Conservation (phyloP, 2,888 invertebrate genomes). For the Drosophila phalerata region DNA sequence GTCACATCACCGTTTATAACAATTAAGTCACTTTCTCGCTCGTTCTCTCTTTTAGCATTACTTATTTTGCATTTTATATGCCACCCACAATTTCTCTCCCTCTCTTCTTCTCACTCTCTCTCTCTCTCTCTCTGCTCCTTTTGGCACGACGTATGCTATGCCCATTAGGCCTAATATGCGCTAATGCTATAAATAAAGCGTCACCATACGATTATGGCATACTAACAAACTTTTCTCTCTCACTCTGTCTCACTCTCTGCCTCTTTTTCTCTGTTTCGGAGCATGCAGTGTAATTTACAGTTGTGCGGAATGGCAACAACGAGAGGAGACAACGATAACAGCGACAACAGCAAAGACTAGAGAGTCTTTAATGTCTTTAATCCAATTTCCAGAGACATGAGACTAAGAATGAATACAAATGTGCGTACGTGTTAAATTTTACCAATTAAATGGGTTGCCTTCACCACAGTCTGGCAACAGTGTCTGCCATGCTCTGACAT, state of each 20-base stretch:
- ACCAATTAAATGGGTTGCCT: constrained; percentile 83
- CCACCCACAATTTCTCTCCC: neutral
- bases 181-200: constrained; percentile 77
- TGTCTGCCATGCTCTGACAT: constrained; percentile 24
- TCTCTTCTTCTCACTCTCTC: neutral
- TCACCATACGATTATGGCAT: constrained; percentile 77
- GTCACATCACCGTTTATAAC: constrained; percentile 58
- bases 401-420: constrained; percentile 83
- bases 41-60: constrained; percentile 9
- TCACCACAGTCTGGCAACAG: constrained; percentile 30
- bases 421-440: constrained; percentile 84
- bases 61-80: constrained; percentile 23
- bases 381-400: constrained; percentile 74
- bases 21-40: constrained; percentile 41
- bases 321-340: constrained; percentile 20
- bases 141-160: constrained; percentile 62
- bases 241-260: constrained; percentile 1
- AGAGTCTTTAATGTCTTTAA: constrained; percentile 76
- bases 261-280: constrained; percentile 21
- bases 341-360: constrained; percentile 30
- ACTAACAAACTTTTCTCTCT: constrained; percentile 66
- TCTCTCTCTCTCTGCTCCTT: constrained; percentile 18
- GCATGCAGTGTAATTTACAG: constrained; percentile 75
- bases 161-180: constrained; percentile 78
- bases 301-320: constrained; percentile 51